phyloP scores from a whole-genome alignment of 2,113 vertebrate genomes.

The Mesoclemmys tuberculata region DNA sequence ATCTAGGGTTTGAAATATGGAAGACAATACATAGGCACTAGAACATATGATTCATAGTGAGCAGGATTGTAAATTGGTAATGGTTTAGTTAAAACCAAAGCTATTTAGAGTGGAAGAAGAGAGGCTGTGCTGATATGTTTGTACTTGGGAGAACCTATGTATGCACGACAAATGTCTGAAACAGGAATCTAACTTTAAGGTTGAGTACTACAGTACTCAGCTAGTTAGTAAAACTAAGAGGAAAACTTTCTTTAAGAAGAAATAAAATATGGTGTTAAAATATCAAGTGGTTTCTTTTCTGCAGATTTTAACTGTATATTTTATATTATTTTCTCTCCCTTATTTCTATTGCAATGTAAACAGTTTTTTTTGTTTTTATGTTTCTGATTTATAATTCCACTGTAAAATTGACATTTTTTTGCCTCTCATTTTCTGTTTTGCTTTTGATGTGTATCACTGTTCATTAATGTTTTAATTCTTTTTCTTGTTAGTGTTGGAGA shows the following conservation, averaged over 20 bases:
- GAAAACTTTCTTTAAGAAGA: too few species aligned
- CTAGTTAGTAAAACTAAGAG: not conserved
- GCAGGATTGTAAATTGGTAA: not conserved
- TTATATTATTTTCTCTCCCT: not conserved
- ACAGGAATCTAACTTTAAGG: not conserved
- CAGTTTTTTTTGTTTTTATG: not conserved
- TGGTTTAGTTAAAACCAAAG: not conserved
- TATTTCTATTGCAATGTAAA: not conserved
- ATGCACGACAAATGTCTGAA: not conserved
- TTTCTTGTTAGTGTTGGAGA: not conserved
- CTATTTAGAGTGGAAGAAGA: not conserved
- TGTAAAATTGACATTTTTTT: constrained; percentile 47
- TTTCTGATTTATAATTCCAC: constrained; percentile 23
- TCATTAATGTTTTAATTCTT: constrained; percentile 40
- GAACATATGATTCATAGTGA: not conserved
- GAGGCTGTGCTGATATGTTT: not conserved
- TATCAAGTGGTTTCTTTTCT: not conserved
- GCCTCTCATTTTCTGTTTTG: not conserved
- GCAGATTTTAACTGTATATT: not conserved
- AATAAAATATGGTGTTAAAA: not conserved
- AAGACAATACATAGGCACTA: not conserved
- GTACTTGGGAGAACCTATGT: not conserved
- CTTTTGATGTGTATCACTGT: constrained; percentile 51
- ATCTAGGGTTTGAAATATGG: not conserved
- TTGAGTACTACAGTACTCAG: fast-evolving